Percentiles rank a stretch among this genome's conserved stretches.
Conservation (phyloP, 2,888 invertebrate genomes). For the Entomobrya multifasciata region DNA sequence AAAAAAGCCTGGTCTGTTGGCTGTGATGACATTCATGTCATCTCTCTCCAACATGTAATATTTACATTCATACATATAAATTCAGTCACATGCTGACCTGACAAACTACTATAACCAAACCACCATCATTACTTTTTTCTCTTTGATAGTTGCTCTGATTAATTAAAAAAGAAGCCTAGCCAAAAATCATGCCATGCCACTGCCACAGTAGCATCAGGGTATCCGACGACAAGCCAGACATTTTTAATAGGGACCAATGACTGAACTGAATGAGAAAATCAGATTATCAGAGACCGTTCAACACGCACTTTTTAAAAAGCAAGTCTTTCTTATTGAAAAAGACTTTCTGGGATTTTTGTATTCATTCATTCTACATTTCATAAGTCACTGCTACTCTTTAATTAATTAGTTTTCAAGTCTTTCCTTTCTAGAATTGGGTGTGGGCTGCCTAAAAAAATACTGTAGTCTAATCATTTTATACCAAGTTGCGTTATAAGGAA, state of each 20-base stretch:
- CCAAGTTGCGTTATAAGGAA: neutral
- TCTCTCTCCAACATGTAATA: conserved; percentile 16
- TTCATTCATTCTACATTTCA: neutral
- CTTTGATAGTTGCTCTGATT: neutral
- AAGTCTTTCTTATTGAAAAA: conserved; percentile 1
- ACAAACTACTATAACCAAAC: neutral
- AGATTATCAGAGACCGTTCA: neutral
- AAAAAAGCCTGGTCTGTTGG: conserved; percentile 11
- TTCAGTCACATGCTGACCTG: conserved; percentile 58
- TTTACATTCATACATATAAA: conserved; percentile 36
- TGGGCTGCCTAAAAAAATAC: neutral
- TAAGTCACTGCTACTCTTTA: neutral
- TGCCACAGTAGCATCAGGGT: no score
- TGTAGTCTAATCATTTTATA: neutral
- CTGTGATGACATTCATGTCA: neutral
- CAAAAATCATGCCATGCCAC: no score
- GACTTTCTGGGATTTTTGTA: conserved; percentile 14
- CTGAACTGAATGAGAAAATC: conserved; percentile 26
- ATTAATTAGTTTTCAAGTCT: conserved; percentile 29
- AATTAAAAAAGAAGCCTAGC: neutral
- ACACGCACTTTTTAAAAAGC: conserved; percentile 32
- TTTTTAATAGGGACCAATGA: conserved; percentile 20
- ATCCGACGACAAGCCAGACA: neutral
- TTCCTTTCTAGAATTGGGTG: neutral
- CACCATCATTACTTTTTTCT: neutral